Base-by-base conservation (phyloP, 2,888 invertebrate genomes). In the Synanthedon myopaeformis region DNA sequence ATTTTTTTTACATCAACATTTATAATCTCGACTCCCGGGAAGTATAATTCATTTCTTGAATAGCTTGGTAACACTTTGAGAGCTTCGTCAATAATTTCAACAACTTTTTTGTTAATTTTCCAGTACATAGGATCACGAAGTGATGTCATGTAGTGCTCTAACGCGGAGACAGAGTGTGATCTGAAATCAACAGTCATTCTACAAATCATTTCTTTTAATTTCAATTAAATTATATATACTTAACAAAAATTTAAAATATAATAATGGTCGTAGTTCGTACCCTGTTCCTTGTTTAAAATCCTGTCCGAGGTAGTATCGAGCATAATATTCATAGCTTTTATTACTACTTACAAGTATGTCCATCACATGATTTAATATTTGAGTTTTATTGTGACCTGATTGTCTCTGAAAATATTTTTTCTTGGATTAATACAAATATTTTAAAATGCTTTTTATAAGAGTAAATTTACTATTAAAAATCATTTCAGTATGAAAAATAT, bases 101-200 rank as follows among this genome's bases (percentile, higher is more conserved):
- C 74, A 60, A 92, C 86, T 63, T 89, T 90, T 69, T 91, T 90
- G 70, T 90, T 91, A 58, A 93, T 74, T 56, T 88, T 89, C 86
- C 92, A 94, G 82, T 91, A 92, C 56, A 91, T 84, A 3, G 93
- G 93, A 74, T 94, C 93, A 56, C 93, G 89, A 64, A 91, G 62
- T 56, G 90, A 87, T 2, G 92, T 92, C 70, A 90, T 88, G 61
- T 89, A 90, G 60, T 87, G 87, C 41, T 74, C 75, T 23, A 87
- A 63, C 4, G 12, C 51, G 28, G 49, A 17, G 5, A 74, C 76
- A 6, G 85, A 79, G 13, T 68, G 69, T 54, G 67, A 64, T 51
- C 86, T 86, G 70, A 59, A 82, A 82, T 53, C 52, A 55, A 54
- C 60, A 35, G 10, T 35, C 6, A n/a, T 45, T 45, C 13, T 13